Evolutionary conservation across 2,888 invertebrate species (phyloP).

Genomic region (Lithosia quadra): DNA sequence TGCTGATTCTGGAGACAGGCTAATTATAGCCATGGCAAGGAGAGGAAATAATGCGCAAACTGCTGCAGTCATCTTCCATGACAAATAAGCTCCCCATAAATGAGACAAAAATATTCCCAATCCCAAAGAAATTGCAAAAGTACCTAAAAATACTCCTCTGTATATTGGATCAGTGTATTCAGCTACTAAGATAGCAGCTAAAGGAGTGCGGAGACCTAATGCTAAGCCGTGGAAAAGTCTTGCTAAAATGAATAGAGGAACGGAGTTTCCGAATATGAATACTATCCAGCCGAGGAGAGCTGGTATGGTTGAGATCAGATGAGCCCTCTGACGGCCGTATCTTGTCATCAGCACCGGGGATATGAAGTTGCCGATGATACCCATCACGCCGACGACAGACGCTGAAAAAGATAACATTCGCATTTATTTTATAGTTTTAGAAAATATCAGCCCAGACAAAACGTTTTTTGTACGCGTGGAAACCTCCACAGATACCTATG

Average conservation of each 20-base stretch:
- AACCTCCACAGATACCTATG: too few relatives aligned
- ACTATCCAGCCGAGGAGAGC: conserved; percentile 84
- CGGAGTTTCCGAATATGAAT: conserved; percentile 76
- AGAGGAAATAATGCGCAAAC: conserved; percentile 84
- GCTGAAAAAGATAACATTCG: conserved; percentile 66
- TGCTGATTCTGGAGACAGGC: conserved; percentile 88
- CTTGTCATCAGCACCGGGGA: conserved; percentile 85
- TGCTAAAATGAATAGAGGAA: conserved; percentile 75
- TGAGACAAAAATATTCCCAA: conserved; percentile 89
- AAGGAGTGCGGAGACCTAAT: conserved; percentile 84
- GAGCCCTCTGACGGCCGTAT: conserved; percentile 86
- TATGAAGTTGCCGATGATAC: conserved; percentile 81
- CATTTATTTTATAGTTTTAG: background rate
- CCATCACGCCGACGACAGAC: conserved; percentile 80
- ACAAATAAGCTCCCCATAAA: conserved; percentile 87
- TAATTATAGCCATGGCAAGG: conserved; percentile 78
- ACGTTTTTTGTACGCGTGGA: too few relatives aligned
- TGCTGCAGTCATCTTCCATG: conserved; percentile 87
- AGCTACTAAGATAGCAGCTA: conserved; percentile 86
- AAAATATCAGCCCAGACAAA: too few relatives aligned
- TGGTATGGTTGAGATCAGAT: conserved; percentile 81
- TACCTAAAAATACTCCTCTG: conserved; percentile 88
- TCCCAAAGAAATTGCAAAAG: conserved; percentile 88
- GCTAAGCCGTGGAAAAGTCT: conserved; percentile 82
- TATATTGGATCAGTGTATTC: conserved; percentile 88